Conservation (phyloP, 2,113 vertebrate species). For the Chaetura pelagica region DNA sequence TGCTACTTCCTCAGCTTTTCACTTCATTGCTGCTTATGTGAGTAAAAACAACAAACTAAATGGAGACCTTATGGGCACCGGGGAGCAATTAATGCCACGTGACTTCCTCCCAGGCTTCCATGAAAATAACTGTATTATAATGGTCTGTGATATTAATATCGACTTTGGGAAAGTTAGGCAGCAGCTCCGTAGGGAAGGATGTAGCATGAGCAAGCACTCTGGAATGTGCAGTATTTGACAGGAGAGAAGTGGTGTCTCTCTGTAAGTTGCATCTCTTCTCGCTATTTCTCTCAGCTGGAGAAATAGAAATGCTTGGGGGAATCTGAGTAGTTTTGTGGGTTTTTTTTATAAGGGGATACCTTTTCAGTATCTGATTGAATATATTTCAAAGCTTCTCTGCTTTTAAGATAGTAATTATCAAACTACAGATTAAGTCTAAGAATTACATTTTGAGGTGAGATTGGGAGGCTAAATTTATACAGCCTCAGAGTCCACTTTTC, state of each 20-base stretch:
- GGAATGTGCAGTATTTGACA: slow-evolving; percentile 89
- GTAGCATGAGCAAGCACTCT: slow-evolving; percentile 85
- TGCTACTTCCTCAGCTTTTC: slow-evolving; percentile 93
- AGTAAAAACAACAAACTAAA: slow-evolving; percentile 95
- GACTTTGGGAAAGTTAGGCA: slow-evolving; percentile 93
- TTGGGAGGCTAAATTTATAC: neutral
- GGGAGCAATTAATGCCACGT: slow-evolving; percentile 97
- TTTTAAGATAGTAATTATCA: neutral
- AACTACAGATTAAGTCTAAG: neutral
- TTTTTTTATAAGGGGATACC: neutral
- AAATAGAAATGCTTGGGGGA: neutral
- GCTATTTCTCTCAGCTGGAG: neutral
- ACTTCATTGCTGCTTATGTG: slow-evolving; percentile 91
- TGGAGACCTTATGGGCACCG: slow-evolving; percentile 83
- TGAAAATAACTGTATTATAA: slow-evolving; percentile 99
- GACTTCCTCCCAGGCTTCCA: slow-evolving; percentile 97
- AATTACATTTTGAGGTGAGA: neutral
- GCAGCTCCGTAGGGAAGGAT: slow-evolving; percentile 86
- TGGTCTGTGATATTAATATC: slow-evolving; percentile 99
- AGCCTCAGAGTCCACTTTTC: neutral
- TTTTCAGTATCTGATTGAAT: too few relatives aligned
- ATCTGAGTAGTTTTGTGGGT: neutral
- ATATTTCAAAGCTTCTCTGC: too few relatives aligned
- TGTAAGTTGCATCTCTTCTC: slow-evolving; percentile 50
- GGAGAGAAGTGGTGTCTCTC: slow-evolving; percentile 70